A percentile compares a stretch with the other conserved stretches of the same genome.
Evolutionary conservation across 2,797 vertebrate species (phyloP).

Genomic region (Margarornis squamiger): DNA sequence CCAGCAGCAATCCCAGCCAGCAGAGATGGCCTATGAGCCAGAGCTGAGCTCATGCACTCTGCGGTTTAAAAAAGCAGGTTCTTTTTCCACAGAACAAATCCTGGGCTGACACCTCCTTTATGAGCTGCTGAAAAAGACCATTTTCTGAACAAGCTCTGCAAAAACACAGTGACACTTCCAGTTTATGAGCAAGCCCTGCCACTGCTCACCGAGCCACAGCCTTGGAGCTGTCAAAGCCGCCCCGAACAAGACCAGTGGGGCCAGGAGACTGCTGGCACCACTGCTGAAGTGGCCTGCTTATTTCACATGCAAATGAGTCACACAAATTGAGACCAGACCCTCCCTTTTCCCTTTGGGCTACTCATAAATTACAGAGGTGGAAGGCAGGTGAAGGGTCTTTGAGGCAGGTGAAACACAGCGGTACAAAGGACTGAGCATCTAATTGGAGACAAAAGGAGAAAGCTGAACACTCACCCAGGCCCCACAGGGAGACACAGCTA

Average conservation of each 20-base stretch:
- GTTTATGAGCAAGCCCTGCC: slow-evolving; percentile 1
- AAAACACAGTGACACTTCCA: neutral
- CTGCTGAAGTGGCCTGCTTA: neutral
- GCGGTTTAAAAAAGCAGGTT: neutral
- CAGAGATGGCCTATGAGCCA: neutral
- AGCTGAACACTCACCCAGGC: neutral
- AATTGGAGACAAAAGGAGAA: neutral
- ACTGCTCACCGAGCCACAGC: neutral
- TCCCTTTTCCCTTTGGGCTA: neutral
- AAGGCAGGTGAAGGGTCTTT: neutral
- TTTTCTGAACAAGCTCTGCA: neutral
- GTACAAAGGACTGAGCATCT: neutral
- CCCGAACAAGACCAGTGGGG: neutral
- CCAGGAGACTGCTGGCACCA: neutral
- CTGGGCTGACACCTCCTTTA: slow-evolving; percentile 21
- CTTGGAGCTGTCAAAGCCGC: neutral
- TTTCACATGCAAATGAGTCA: slow-evolving; percentile 22
- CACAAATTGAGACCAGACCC: neutral
- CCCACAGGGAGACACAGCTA: neutral
- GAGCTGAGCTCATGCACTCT: neutral
- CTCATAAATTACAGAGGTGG: neutral
- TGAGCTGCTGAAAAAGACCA: neutral
- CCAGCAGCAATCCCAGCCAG: neutral
- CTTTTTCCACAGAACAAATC: neutral
- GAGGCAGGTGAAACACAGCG: neutral